phyloP scores from a whole-genome alignment of 2,113 vertebrate genomes.

The Cyphomyrus plagiostoma region DNA sequence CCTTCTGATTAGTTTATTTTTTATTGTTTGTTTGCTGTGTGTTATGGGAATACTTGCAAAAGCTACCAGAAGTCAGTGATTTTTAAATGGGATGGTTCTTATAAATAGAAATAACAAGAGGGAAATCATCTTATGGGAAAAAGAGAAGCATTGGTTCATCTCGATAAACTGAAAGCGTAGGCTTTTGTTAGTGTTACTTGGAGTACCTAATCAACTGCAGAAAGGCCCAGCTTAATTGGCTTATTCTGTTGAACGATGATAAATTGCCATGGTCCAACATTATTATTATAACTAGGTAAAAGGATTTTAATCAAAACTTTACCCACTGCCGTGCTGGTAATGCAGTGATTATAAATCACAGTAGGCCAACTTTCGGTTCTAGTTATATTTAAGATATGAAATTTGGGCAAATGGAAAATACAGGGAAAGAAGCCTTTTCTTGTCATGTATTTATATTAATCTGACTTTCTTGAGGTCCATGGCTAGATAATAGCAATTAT shows the following conservation, averaged over 20 bases:
- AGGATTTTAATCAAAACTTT: background rate
- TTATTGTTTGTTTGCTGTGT: background rate
- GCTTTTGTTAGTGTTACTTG: background rate
- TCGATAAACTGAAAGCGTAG: background rate
- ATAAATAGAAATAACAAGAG: background rate
- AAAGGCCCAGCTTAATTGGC: background rate
- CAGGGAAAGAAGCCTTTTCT: background rate
- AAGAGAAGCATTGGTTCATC: background rate
- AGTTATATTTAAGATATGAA: background rate
- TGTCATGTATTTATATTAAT: background rate
- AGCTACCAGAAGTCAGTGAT: background rate
- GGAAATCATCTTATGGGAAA: background rate
- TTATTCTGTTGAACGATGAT: background rate
- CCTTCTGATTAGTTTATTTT: background rate
- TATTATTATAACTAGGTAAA: background rate
- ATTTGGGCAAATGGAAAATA: background rate
- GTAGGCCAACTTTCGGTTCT: background rate
- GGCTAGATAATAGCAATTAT: background rate
- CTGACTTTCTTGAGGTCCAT: background rate
- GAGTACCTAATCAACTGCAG: background rate
- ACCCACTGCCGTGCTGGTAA: background rate
- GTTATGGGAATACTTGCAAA: background rate
- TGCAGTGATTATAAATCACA: background rate
- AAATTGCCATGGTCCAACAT: background rate
- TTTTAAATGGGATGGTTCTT: background rate